Percentiles rank a stretch among this genome's conserved stretches.
phyloP scores from a whole-genome alignment of 1,140 invertebrate genomes.

The Ceratosolen solmsi region DNA sequence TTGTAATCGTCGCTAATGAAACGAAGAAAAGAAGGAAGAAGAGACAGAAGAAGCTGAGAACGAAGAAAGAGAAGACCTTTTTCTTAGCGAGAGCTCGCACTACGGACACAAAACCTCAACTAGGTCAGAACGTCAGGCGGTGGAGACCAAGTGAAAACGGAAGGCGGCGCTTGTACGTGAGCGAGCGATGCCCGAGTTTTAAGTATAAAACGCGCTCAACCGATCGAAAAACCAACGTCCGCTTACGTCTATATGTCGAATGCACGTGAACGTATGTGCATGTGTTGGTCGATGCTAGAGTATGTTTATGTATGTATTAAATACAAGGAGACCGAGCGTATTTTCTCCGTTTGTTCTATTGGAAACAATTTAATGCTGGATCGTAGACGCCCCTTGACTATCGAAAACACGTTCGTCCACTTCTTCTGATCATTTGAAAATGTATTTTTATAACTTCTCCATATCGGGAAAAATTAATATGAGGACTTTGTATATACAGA shows the following conservation, averaged over 20 bases:
- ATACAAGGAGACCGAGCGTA: too few species aligned
- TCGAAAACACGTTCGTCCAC: too few species aligned
- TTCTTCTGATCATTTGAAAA: too few species aligned
- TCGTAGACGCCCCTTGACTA: neutral
- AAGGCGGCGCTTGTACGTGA: slow-evolving; percentile 22
- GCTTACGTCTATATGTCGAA: neutral
- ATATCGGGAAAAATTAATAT: too few species aligned
- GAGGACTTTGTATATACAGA: too few species aligned
- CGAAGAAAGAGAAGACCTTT: neutral
- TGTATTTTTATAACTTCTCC: too few species aligned
- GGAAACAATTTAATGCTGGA: neutral
- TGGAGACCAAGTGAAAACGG: slow-evolving; percentile 51
- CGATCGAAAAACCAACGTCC: slow-evolving; percentile 24
- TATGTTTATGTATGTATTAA: too few species aligned
- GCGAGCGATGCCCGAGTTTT: slow-evolving; percentile 46
- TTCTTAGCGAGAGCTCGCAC: neutral
- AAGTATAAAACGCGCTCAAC: slow-evolving; percentile 39
- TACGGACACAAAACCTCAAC: slow-evolving; percentile 42
- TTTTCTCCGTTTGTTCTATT: neutral
- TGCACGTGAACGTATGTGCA: neutral
- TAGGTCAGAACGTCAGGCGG: slow-evolving; percentile 36
- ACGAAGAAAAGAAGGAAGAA: neutral
- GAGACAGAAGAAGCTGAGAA: neutral
- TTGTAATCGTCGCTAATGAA: neutral
- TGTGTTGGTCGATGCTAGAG: neutral